Evolutionary conservation across 2,113 vertebrate genomes (phyloP), one percentile per base, ranked within the genome.

Genomic region (Mus pahari): DNA sequence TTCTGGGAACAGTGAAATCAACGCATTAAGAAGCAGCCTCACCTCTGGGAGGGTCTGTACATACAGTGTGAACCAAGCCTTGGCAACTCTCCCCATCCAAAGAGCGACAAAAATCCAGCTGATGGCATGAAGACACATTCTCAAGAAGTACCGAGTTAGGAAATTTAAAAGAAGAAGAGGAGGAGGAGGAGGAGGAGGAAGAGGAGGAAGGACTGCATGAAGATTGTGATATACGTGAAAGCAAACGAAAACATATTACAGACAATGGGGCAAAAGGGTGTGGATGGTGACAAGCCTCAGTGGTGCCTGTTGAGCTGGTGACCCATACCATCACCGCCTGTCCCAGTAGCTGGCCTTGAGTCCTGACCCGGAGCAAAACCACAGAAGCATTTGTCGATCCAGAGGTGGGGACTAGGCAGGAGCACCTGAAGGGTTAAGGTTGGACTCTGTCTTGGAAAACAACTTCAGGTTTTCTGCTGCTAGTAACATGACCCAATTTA

Each of bases 1-100:
- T 68, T 58, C 86, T 92, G 70, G 93, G 96, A 96, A 7, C 14
- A 83, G 22, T 96, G 77, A 95, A 91, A 89, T 90, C 19, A 84
- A 91, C 55, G 78, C 33, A 58, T 33, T 2, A 74, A 86, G 39
- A 84, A 81, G 45, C 64, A 94, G 68, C 68, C 48, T 83, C 24
- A 60, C 16, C 5, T 2, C 55, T 20, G 45, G 68, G 68, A 86
- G 39, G 11, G 39, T 55, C 42, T 86, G 36, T 64, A 74, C 90
- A 91, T 36, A 75, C 90, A 89, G 1, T 24, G 16, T 55, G 64
- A 83, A 90, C 31, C 50, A 88, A 96, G 78, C 22, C 17, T 74
- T 79, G 48, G 39, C n/a, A 12, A 24, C 84, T 36, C 81, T 73
- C 73, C 45, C 94, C 60, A 77, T 66, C 17, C 50, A 79, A 87